Conservation (phyloP, 2,113 vertebrate genomes). For the Sphaerodactylus townsendi region DNA sequence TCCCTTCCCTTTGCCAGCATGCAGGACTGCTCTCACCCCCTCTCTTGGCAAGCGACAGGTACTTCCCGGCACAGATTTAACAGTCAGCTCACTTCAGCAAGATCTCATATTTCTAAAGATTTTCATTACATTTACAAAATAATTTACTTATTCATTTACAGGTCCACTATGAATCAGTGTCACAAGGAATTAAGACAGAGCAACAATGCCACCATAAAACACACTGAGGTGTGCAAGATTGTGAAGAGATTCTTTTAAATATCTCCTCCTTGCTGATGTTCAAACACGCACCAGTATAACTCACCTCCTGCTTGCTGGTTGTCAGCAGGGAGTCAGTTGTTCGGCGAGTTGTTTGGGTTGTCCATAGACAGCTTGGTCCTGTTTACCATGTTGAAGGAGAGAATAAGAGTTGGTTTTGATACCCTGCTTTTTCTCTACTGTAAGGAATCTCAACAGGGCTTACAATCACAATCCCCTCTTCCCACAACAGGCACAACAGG, state of each 20-base stretch:
- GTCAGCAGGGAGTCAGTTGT: too few relatives aligned
- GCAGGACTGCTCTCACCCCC: constrained; percentile 31
- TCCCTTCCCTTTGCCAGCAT: constrained; percentile 24
- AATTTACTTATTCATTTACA: constrained; percentile 40
- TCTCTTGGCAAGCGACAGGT: constrained; percentile 44
- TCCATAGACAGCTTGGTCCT: too few relatives aligned
- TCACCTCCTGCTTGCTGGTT: too few relatives aligned
- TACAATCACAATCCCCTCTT: too few relatives aligned
- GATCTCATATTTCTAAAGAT: constrained; percentile 59
- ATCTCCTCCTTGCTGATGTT: too few relatives aligned
- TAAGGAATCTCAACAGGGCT: too few relatives aligned
- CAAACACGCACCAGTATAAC: too few relatives aligned
- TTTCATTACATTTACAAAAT: constrained; percentile 59
- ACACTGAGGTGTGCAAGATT: constrained; percentile 27
- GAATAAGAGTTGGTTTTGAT: too few relatives aligned
- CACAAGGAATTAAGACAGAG: constrained; percentile 26
- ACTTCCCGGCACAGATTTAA: constrained; percentile 62
- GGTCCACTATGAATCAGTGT: constrained; percentile 42
- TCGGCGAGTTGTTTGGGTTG: too few relatives aligned
- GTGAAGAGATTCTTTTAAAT: neutral
- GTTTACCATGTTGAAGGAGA: too few relatives aligned
- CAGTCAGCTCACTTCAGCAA: constrained; percentile 50
- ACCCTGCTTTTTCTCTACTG: too few relatives aligned
- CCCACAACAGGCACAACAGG: too few relatives aligned
- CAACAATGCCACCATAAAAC: constrained; percentile 12